Base-by-base conservation (phyloP, 1,140 invertebrate genomes). In the Solenopsis invicta region DNA sequence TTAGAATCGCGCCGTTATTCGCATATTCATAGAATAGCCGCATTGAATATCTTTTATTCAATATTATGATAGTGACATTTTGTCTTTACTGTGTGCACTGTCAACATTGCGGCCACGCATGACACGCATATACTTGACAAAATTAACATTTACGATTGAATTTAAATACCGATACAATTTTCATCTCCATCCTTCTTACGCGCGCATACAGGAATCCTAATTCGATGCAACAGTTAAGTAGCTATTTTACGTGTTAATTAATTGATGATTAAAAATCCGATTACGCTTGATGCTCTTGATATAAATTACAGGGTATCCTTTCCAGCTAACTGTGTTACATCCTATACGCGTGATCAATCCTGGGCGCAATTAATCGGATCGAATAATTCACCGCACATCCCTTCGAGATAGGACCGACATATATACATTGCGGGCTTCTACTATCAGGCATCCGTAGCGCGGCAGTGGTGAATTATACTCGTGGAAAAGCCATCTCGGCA, bases 401-500 rank as follows among this genome's bases (percentile, higher is more conserved):
- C 8, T 54, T 80, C 34, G 77, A 37, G 45, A 67, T 67, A 67
- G 62, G 48, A 18, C 34, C n/a, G 77, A 54, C 77, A 29, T 45
- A 56, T 24, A 37, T 54, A 61, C 21, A 45, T 67, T 45, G 62
- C 62, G 34, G 29, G n/a, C 12, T 59, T 67, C 29, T 45, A 66
- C 18, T 37, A 52, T 48, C 45, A 59, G 29, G n/a, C 12, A 21
- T 66, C 13, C 34, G n/a, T 24, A 41, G 56, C 56, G 10, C n/a
- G 50, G n/a, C 45, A 18, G 16, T 24, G 76, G 24, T 80, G 34
- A 80, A 80, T 80, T 80, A 41, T 52, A 54, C 6, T 24, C 4
- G n/a, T 66, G 29, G 62, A 80, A 80, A 67, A 80, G 77, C 77
- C 24, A 77, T 77, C 24, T 62, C 16, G 48, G 2, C 29, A 80